phyloP scores from a whole-genome alignment of 2,888 invertebrate species.

The Drosophila neotestacea region DNA sequence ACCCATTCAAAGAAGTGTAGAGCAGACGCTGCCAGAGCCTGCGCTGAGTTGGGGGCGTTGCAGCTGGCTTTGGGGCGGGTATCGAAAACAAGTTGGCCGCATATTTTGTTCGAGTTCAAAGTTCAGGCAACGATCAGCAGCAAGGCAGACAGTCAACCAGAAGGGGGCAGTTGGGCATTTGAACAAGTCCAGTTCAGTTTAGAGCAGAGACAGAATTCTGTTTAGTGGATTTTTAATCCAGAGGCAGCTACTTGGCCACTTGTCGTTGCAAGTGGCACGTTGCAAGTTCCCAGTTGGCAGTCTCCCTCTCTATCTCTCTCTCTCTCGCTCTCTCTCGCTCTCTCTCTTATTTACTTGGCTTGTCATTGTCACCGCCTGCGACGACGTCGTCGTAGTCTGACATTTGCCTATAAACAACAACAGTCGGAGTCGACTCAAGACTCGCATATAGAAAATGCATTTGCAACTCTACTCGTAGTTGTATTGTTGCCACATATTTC shows the following conservation, averaged over 20 bases:
- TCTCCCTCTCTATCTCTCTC: conserved; percentile 3
- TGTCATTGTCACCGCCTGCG: conserved; percentile 74
- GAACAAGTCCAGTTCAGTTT: conserved; percentile 56
- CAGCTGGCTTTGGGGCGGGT: conserved; percentile 68
- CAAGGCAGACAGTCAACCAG: conserved; percentile 46
- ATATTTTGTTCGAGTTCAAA: conserved; percentile 76
- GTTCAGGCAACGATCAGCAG: conserved; percentile 66
- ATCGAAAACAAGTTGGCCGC: conserved; percentile 73
- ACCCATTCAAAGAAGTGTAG: conserved; percentile 22
- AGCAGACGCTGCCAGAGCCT: conserved; percentile 46
- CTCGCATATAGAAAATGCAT: conserved; percentile 60
- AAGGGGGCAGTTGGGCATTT: conserved; percentile 47
- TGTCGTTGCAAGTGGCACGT: conserved; percentile 69
- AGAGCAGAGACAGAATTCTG: conserved; percentile 38
- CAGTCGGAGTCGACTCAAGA: conserved; percentile 4
- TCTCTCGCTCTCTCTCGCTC: neutral
- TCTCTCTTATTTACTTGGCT: conserved; percentile 32
- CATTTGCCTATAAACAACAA: conserved; percentile 71
- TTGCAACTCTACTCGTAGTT: conserved; percentile 37
- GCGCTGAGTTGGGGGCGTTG: conserved; percentile 70
- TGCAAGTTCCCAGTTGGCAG: conserved; percentile 21
- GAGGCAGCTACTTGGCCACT: conserved; percentile 67
- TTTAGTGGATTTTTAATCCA: conserved; percentile 24
- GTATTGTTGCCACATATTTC: conserved; percentile 82
- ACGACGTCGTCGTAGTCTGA: conserved; percentile 58